phyloP scores from a whole-genome alignment of 2,888 invertebrate species.

The Leucoptera coffeella region DNA sequence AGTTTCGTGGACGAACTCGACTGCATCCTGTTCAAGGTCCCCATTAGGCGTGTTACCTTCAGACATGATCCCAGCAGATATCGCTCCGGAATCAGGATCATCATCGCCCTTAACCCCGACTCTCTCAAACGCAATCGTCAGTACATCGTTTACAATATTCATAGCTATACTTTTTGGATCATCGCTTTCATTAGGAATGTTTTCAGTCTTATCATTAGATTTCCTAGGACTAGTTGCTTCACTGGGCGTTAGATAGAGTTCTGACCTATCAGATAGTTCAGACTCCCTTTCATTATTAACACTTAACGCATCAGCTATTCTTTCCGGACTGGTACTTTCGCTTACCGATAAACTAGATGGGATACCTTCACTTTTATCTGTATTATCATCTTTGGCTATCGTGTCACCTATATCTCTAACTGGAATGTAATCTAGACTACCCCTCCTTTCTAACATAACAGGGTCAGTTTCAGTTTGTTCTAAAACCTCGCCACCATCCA shows the following conservation, averaged over 20 bases:
- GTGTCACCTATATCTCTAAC: constrained; percentile 41
- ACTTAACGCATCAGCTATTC: constrained; percentile 27
- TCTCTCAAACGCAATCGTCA: constrained; percentile 37
- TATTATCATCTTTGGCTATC: constrained; percentile 30
- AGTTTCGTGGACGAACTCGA: constrained; percentile 28
- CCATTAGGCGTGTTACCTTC: constrained; percentile 44
- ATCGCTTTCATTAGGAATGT: constrained; percentile 17
- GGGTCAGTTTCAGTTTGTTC: constrained; percentile 15
- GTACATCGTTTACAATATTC: constrained; percentile 41
- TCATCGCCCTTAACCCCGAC: constrained; percentile 37
- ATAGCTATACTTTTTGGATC: constrained; percentile 37
- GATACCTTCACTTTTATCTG: constrained; percentile 42
- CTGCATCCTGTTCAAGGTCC: constrained; percentile 35
- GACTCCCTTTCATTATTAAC: constrained; percentile 48
- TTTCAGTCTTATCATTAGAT: constrained; percentile 34
- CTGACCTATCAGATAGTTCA: constrained; percentile 62
- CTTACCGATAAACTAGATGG: constrained; percentile 43
- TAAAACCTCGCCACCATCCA: constrained; percentile 9
- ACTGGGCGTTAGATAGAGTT: constrained; percentile 63
- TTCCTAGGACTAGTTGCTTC: constrained; percentile 52
- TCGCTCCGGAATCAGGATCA: constrained; percentile 41
- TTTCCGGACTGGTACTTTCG: constrained; percentile 41
- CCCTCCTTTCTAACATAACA: constrained; percentile 28
- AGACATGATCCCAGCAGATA: constrained; percentile 35
- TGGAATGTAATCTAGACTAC: constrained; percentile 43